phyloP scores from a whole-genome alignment of 2,113 vertebrate species.

The Isichthys henryi region DNA sequence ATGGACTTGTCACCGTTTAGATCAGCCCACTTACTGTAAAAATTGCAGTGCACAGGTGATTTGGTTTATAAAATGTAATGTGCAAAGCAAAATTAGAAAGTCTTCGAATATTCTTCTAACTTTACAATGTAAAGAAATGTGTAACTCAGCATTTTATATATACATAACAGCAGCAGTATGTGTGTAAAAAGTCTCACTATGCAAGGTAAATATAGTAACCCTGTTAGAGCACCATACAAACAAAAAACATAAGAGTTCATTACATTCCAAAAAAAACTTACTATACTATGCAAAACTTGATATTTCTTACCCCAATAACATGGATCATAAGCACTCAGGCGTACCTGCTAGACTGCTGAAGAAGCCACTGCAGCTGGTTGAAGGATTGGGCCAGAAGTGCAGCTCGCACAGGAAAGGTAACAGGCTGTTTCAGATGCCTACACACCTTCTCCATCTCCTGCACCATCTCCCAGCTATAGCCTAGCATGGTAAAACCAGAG shows the following conservation, averaged over 20 bases:
- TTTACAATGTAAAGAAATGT: neutral
- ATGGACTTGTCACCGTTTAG: neutral
- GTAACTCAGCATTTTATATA: neutral
- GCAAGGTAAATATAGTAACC: neutral
- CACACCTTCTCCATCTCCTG: constrained; percentile 73
- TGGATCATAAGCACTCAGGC: neutral
- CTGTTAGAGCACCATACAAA: neutral
- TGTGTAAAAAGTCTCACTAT: neutral
- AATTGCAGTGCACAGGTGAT: neutral
- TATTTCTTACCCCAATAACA: neutral
- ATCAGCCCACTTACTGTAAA: neutral
- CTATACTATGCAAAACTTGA: neutral
- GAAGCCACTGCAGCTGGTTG: constrained; percentile 71
- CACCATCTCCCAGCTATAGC: constrained; percentile 82
- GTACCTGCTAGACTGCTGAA: constrained; percentile 75
- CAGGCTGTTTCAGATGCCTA: constrained; percentile 54
- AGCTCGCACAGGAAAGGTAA: constrained; percentile 83
- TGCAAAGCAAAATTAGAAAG: neutral
- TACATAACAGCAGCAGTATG: neutral
- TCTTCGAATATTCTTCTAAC: neutral
- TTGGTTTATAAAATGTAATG: neutral
- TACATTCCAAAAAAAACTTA: neutral
- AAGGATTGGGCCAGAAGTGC: constrained; percentile 67
- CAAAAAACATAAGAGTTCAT: neutral
- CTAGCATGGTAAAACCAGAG: constrained; percentile 45